Evolutionary conservation across 2,888 invertebrate species (phyloP).

Genomic region (Microplitis manilae): DNA sequence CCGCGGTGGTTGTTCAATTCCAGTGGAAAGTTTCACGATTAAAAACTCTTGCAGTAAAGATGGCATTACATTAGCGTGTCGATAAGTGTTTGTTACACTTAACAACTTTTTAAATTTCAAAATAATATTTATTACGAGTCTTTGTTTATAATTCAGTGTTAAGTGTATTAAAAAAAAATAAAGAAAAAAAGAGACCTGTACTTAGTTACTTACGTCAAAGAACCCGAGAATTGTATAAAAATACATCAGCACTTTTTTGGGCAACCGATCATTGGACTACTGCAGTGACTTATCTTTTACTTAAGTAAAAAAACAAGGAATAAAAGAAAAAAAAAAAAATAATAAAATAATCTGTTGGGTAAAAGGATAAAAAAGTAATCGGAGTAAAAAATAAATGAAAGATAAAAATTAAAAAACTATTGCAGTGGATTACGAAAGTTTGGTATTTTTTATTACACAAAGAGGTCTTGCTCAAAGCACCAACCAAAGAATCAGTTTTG

Average conservation of each 20-base stretch:
- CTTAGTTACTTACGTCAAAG: neutral
- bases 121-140: neutral
- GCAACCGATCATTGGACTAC: neutral
- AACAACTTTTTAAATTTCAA: neutral
- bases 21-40: conserved; percentile 30
- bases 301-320: too few species aligned
- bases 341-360: neutral
- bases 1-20: neutral
- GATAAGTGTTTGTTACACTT: conserved; percentile 9
- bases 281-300: neutral
- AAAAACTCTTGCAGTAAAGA: conserved; percentile 16
- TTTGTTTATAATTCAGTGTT: neutral
- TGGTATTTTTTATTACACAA: neutral
- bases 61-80: conserved; percentile 35
- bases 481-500: conserved; percentile 25
- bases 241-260: neutral
- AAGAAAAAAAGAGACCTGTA: neutral
- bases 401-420: conserved; percentile 9
- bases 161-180: neutral
- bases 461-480: neutral
- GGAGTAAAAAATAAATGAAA: neutral
- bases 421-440: conserved; percentile 33
- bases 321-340: neutral
- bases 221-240: neutral
- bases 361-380: neutral